Evolutionary conservation across 2,797 vertebrate genomes (phyloP).

Genomic region (Chromis chromis): DNA sequence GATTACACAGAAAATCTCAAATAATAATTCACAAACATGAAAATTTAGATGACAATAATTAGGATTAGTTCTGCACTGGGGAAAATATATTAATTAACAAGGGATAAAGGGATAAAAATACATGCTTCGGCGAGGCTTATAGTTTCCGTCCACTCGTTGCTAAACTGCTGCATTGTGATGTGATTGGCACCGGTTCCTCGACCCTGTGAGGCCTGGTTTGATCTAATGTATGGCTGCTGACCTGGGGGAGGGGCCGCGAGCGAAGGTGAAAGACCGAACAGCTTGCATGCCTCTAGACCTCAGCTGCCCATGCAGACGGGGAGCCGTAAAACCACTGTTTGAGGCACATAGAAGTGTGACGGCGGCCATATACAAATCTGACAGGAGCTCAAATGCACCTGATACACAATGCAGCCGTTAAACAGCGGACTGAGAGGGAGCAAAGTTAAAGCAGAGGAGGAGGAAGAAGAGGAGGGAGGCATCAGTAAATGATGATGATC

Average conservation of each 20-base stretch:
- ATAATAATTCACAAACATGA: background rate
- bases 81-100: background rate
- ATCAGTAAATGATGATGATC: constrained; percentile 58
- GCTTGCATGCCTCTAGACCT: constrained; percentile 84
- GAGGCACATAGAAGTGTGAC: constrained; percentile 55
- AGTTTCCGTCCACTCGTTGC: constrained; percentile 20
- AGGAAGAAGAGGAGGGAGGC: constrained; percentile 25
- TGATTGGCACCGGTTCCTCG: constrained; percentile 74
- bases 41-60: background rate
- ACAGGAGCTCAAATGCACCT: constrained; percentile 40
- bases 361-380: constrained; percentile 45
- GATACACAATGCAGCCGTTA: constrained; percentile 29
- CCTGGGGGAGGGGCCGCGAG: constrained; percentile 71
- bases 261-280: constrained; percentile 77
- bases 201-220: constrained; percentile 70
- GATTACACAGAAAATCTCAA: background rate
- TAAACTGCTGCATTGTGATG: constrained; percentile 51
- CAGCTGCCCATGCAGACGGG: constrained; percentile 68
- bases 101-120: constrained; percentile 14
- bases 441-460: constrained; percentile 39
- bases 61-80: background rate
- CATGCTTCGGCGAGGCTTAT: constrained; percentile 17
- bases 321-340: constrained; percentile 71
- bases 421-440: constrained; percentile 17
- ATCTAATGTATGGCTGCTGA: constrained; percentile 77